phyloP scores from a whole-genome alignment of 1,140 invertebrate species.

The Diuraphis noxia region DNA sequence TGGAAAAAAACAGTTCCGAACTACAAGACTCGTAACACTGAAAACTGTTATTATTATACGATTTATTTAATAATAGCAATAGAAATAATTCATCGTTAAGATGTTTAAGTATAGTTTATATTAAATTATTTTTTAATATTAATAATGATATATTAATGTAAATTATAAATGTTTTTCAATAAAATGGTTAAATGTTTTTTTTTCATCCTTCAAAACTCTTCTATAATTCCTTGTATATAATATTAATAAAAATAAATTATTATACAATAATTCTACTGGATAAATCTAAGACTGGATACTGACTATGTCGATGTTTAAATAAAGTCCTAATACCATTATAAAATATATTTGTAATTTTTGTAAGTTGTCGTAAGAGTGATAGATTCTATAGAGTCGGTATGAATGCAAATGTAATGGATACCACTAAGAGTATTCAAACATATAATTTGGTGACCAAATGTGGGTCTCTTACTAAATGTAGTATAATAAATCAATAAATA shows the following conservation, averaged over 20 bases:
- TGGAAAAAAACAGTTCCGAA: constrained; percentile 40
- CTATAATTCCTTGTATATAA: background rate
- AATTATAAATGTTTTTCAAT: constrained; percentile 34
- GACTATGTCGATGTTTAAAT: background rate
- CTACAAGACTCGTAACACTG: constrained; percentile 43
- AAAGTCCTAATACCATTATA: background rate
- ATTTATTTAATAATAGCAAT: background rate
- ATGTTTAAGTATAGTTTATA: constrained; percentile 28
- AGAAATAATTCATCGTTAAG: background rate
- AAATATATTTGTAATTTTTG: background rate
- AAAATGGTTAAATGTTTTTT: background rate
- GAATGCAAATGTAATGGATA: background rate
- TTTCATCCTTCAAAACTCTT: background rate
- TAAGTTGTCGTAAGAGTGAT: background rate
- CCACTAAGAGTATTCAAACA: background rate
- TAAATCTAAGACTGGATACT: background rate
- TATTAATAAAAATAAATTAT: background rate
- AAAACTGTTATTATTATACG: constrained; percentile 6
- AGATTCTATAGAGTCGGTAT: background rate
- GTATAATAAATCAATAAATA: background rate
- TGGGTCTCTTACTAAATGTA: no score
- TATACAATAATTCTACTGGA: background rate
- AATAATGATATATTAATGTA: constrained; percentile 28
- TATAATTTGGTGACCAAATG: no score
- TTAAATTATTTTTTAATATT: constrained; percentile 50